Conservation (phyloP, 2,797 vertebrate species). For the Heterohyrax brucei region DNA sequence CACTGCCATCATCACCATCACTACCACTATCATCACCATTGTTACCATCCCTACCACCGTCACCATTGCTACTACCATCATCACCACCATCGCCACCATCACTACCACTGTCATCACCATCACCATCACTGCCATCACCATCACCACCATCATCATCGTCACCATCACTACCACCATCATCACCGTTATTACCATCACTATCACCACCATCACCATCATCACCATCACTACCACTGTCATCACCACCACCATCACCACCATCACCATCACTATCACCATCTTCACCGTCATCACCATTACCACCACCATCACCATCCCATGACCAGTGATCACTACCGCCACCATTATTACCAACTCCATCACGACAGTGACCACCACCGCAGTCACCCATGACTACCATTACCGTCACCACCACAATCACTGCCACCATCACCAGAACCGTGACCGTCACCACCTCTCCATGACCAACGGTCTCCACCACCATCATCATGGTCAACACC, state of each 20-base stretch:
- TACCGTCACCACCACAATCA: rapidly evolving
- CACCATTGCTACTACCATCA: background rate
- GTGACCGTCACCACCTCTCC: background rate
- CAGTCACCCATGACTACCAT: rapidly evolving
- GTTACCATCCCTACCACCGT: no score
- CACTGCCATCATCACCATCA: background rate
- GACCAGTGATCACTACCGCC: background rate
- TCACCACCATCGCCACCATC: rapidly evolving
- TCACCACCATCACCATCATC: rapidly evolving
- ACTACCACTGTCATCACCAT: rapidly evolving
- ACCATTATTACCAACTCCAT: no score
- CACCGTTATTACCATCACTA: no score
- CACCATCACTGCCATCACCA: rapidly evolving
- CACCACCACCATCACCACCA: rapidly evolving
- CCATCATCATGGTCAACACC: rapidly evolving
- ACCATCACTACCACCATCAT: rapidly evolving
- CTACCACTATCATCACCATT: background rate
- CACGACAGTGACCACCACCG: no score
- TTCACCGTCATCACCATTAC: rapidly evolving
- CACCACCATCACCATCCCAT: background rate
- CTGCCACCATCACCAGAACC: rapidly evolving
- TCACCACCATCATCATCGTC: no score
- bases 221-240: background rate
- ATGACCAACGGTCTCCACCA: background rate
- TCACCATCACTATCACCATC: rapidly evolving